phyloP scores from a whole-genome alignment of 2,888 invertebrate genomes.

The Tanytarsus gracilentus region DNA sequence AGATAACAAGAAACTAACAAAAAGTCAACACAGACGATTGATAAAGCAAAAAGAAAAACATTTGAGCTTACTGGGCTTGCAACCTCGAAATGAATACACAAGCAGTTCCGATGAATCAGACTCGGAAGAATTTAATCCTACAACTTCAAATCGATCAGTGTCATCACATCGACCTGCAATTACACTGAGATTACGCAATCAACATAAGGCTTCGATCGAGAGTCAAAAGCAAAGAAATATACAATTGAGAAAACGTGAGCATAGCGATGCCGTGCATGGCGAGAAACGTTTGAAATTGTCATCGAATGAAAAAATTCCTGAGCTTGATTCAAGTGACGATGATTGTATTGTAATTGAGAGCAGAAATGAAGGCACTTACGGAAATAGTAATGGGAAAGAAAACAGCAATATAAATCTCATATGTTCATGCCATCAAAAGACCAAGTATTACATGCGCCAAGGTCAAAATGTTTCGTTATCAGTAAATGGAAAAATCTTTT shows the following conservation, averaged over 20 bases:
- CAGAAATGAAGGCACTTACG: not conserved
- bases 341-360: slow-evolving; percentile 23
- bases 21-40: slow-evolving; percentile 42
- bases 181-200: slow-evolving; percentile 37
- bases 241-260: slow-evolving; percentile 8
- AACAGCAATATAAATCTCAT: slow-evolving; percentile 31
- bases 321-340: slow-evolving; percentile 8
- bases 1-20: slow-evolving; percentile 40
- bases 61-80: slow-evolving; percentile 48
- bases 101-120: slow-evolving; percentile 38
- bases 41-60: slow-evolving; percentile 51
- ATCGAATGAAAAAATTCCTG: slow-evolving; percentile 1
- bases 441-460: slow-evolving; percentile 34
- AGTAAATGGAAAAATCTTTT: slow-evolving; percentile 40
- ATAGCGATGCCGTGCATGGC: not conserved
- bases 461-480: slow-evolving; percentile 19
- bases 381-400: slow-evolving; percentile 16
- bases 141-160: slow-evolving; percentile 28
- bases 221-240: not conserved
- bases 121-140: slow-evolving; percentile 42
- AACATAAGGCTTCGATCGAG: not conserved
- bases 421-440: slow-evolving; percentile 37
- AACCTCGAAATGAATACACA: slow-evolving; percentile 36
- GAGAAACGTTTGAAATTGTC: slow-evolving; percentile 15
- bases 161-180: slow-evolving; percentile 37